These are phyloP conservation scores for Conopomorpha cramerella DNA, from an alignment of 1,140 invertebrate genomes.

Conservation along the genomic window DNA sequence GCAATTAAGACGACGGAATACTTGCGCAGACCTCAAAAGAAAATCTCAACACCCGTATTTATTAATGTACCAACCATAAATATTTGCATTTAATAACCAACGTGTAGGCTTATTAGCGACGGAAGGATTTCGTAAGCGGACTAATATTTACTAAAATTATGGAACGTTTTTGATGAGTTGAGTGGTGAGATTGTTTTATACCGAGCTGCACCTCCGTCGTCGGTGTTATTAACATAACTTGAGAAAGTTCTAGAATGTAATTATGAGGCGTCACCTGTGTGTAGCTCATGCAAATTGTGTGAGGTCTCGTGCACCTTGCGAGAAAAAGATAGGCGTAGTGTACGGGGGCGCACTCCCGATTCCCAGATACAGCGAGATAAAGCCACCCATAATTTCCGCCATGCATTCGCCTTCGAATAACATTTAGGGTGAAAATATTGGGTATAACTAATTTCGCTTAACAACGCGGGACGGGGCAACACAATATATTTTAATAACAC, in stretches of 20 bases:
- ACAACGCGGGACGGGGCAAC: constrained; percentile 33
- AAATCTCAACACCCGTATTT: constrained; percentile 29
- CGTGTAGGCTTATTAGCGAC: constrained; percentile 6
- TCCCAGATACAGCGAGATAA: constrained; percentile 34
- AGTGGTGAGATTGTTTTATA: no score
- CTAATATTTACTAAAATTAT: neutral
- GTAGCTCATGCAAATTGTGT: constrained; percentile 41
- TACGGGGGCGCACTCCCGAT: constrained; percentile 16
- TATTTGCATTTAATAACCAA: constrained; percentile 48
- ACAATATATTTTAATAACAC: constrained; percentile 58
- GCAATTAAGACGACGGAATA: constrained; percentile 50
- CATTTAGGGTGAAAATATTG: constrained; percentile 57
- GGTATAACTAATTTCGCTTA: constrained; percentile 49
- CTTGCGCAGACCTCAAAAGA: constrained; percentile 42
- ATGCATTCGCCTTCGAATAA: constrained; percentile 41
- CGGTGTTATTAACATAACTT: no score
- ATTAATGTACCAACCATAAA: constrained; percentile 49
- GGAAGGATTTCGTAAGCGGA: no score
- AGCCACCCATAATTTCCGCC: constrained; percentile 40
- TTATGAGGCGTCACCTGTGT: constrained; percentile 47
- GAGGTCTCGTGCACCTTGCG: constrained; percentile 47
- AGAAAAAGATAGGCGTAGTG: constrained; percentile 43
- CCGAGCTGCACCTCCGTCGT: no score
- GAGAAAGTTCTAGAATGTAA: constrained; percentile 42
- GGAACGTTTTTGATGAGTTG: no score